Evolutionary conservation across 2,113 vertebrate genomes (phyloP).

Genomic region (Anoplopoma fimbria): DNA sequence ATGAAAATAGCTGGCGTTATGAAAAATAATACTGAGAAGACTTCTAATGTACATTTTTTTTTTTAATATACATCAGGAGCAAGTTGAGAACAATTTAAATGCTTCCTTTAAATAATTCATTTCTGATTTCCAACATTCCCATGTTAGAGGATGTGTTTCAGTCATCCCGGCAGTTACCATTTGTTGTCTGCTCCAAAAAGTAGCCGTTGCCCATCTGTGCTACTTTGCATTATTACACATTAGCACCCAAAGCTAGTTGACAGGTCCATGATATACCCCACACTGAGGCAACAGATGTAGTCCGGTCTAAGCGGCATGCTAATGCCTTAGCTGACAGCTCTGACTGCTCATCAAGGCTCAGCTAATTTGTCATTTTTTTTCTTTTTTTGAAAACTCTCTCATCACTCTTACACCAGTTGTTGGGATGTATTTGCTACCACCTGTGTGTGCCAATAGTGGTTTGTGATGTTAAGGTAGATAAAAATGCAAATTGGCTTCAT

Average conservation of each 20-base stretch:
- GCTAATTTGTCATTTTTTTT: slow-evolving; percentile 72
- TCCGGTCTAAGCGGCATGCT: slow-evolving; percentile 55
- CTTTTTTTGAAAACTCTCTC: slow-evolving; percentile 67
- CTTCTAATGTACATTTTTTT: too few species aligned
- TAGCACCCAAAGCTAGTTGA: slow-evolving; percentile 45
- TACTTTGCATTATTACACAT: slow-evolving; percentile 24
- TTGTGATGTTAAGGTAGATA: slow-evolving; percentile 1
- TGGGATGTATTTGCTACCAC: slow-evolving; percentile 39
- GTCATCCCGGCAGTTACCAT: not conserved
- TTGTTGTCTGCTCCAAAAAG: not conserved
- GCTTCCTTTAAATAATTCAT: not conserved
- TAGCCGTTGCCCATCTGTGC: not conserved
- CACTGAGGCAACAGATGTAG: slow-evolving; percentile 31
- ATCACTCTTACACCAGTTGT: slow-evolving; percentile 55
- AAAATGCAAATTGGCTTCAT: not conserved
- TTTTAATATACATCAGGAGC: not conserved
- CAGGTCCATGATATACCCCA: slow-evolving; percentile 5
- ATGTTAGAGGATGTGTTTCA: not conserved
- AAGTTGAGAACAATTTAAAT: not conserved
- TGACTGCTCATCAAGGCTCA: slow-evolving; percentile 58
- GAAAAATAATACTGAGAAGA: not conserved
- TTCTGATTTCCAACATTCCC: not conserved
- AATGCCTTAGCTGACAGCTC: slow-evolving; percentile 78
- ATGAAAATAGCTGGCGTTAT: not conserved
- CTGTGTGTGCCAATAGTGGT: slow-evolving; percentile 32